Conservation (phyloP, 2,797 vertebrate genomes). For the Microctenopoma steveboyesi region DNA sequence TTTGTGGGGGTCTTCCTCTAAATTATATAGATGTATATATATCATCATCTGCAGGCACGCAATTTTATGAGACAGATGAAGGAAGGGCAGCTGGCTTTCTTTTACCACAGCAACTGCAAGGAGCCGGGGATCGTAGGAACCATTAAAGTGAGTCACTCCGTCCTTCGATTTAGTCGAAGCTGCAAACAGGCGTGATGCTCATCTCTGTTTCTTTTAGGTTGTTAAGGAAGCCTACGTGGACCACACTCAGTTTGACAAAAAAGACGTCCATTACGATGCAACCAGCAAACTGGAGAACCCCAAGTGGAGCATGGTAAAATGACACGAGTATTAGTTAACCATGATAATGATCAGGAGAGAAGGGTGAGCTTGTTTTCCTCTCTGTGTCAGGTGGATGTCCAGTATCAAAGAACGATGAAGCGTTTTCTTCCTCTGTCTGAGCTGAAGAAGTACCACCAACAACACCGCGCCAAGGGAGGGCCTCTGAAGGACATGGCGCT, state of each 20-base stretch:
- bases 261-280: constrained; percentile 90
- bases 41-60: constrained; percentile 84
- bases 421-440: constrained; percentile 92
- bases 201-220: constrained; percentile 79
- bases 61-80: constrained; percentile 97
- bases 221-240: constrained; percentile 95
- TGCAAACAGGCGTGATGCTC: not conserved
- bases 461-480: constrained; percentile 85
- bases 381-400: constrained; percentile 90
- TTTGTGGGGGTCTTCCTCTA: not conserved
- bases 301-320: constrained; percentile 95
- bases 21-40: not conserved
- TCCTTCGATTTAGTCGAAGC: not conserved
- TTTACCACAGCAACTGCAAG: constrained; percentile 99
- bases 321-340: too few relatives aligned
- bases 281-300: constrained; percentile 91
- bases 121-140: constrained; percentile 92
- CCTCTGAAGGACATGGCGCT: constrained; percentile 89
- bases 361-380: not conserved
- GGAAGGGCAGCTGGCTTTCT: constrained; percentile 90
- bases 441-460: constrained; percentile 89
- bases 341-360: too few relatives aligned
- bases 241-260: constrained; percentile 98
- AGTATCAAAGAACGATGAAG: constrained; percentile 90
- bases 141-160: constrained; percentile 82